These are phyloP conservation scores for Smithornis capensis DNA, from an alignment of 2,113 vertebrate genomes.

Conservation along the genomic window DNA sequence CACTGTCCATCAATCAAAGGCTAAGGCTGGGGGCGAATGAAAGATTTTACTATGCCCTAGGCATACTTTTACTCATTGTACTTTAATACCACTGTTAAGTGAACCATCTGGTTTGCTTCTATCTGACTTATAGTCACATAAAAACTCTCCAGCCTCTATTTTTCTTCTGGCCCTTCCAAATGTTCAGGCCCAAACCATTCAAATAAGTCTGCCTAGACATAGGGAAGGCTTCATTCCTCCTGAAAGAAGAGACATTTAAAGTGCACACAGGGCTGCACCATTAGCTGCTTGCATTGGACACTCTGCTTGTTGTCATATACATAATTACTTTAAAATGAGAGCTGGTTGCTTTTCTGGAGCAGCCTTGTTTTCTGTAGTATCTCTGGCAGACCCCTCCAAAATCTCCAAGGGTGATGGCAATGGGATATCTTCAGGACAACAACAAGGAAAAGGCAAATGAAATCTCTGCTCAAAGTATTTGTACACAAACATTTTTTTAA, in stretches of 20 bases:
- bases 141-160: conserved; percentile 7
- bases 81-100: conserved; percentile 66
- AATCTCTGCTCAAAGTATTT: background rate
- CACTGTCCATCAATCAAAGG: conserved; percentile 62
- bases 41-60: conserved; percentile 66
- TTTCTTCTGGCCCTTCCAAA: background rate
- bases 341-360: background rate
- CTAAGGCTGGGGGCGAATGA: conserved; percentile 51
- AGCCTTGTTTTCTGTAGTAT: accelerated
- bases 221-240: background rate
- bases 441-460: background rate
- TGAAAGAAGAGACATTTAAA: background rate
- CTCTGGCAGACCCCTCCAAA: background rate
- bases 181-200: background rate
- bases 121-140: conserved; percentile 54
- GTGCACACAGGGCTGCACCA: background rate
- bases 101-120: conserved; percentile 66
- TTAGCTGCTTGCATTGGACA: background rate
- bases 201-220: background rate
- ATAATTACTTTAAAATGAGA: background rate
- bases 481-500: accelerated
- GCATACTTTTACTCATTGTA: conserved; percentile 67
- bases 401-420: background rate
- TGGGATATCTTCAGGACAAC: accelerated
- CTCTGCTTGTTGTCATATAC: background rate